Evolutionary conservation across 1,140 invertebrate genomes (phyloP), one percentile per base, ranked within the genome.

Genomic region (Wiebesia pumilae): DNA sequence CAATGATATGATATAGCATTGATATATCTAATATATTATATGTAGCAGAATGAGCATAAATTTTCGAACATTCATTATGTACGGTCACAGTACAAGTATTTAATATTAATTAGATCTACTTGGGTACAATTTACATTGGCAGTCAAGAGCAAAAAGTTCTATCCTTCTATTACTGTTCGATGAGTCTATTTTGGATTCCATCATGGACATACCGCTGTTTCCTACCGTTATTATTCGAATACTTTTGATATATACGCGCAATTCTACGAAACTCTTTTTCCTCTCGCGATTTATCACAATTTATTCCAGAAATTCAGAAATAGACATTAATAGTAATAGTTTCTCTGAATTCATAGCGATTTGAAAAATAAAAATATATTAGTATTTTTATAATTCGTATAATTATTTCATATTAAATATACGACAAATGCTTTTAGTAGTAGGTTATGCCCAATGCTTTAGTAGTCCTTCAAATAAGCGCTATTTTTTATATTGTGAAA

Each of bases 181-280:
- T 51, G 77, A 77, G 85, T 83, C 77, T 78, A n/a, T 82, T 51
- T 73, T 43, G 43, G 43, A 35, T 88, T 84, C 80, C 78, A 86
- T 82, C 81, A 87, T 69, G 86, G 89, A 92, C 90, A 90, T 92
- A 92, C 91, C 91, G 91, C 91, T 90, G 90, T 73, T 87, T 87
- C 87, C 86, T 85, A 88, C 86, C 85, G 73, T 43, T 87, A 83
- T 84, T 62, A 9, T 40, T 16, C 27, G 10, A 30, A 38, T 81
- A 30, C 38, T 69, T 73, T 83, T 73, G 35, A 83, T 83, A 73
- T 21, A n/a, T 80, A 7, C 83, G 83, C 73, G 87, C 78, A 51
- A 85, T 83, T 65, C 77, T 24, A 73, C 38, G 24, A 87, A 85
- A 58, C 85, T 90, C 86, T 87, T 89, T 88, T 90, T 90, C 91